Evolutionary conservation across 2,888 invertebrate genomes (phyloP).

Genomic region (Diaphora mendica): DNA sequence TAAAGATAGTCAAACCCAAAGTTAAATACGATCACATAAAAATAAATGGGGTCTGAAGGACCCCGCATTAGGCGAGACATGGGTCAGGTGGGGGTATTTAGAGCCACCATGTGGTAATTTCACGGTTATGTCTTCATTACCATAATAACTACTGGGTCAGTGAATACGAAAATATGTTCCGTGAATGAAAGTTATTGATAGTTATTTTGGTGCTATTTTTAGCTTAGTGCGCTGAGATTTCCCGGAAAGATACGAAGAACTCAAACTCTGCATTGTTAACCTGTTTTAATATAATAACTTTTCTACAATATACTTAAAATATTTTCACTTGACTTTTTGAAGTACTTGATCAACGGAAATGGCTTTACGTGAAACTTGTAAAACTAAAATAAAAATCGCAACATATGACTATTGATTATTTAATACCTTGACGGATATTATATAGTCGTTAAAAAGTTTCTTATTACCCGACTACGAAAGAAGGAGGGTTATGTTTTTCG

Average conservation of each 20-base stretch:
- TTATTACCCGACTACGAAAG: too few relatives aligned
- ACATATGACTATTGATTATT: too few relatives aligned
- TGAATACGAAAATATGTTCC: constrained; percentile 18
- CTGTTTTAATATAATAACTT: too few relatives aligned
- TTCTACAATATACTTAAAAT: too few relatives aligned
- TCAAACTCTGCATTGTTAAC: neutral
- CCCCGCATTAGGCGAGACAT: constrained; percentile 40
- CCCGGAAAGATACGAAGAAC: neutral
- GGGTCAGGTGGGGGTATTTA: constrained; percentile 50
- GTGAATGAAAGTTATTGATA: neutral
- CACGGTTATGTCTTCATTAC: constrained; percentile 44
- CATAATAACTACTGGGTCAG: constrained; percentile 31
- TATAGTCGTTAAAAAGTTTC: too few relatives aligned
- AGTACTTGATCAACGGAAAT: too few relatives aligned
- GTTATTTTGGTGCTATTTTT: neutral
- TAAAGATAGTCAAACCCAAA: constrained; percentile 39
- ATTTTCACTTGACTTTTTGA: too few relatives aligned
- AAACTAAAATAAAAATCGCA: too few relatives aligned
- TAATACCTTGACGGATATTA: too few relatives aligned
- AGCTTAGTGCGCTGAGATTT: neutral
- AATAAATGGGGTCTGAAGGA: constrained; percentile 45
- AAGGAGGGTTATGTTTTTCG: too few relatives aligned
- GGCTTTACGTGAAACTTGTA: too few relatives aligned
- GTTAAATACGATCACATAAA: constrained; percentile 52
- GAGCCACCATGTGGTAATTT: constrained; percentile 39